Evolutionary conservation across 2,888 invertebrate species (phyloP).

Genomic region (Orchestes rusci): DNA sequence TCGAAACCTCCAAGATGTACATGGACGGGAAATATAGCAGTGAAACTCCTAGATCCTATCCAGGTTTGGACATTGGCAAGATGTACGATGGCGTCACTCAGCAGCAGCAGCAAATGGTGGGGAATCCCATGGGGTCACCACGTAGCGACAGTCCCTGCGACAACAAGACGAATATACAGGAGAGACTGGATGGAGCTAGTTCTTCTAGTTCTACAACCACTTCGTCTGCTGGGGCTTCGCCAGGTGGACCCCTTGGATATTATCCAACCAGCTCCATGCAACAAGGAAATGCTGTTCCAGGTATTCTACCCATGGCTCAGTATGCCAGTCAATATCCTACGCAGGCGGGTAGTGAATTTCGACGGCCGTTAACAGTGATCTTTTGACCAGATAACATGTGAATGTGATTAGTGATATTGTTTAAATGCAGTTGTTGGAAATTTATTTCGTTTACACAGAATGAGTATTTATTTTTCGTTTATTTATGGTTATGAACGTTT

Average conservation of each 20-base stretch:
- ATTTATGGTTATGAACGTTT: conserved; percentile 4
- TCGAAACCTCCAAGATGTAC: conserved; percentile 62
- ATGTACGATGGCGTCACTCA: conserved; percentile 48
- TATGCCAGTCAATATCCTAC: conserved; percentile 52
- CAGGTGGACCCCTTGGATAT: conserved; percentile 48
- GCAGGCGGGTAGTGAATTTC: conserved; percentile 59
- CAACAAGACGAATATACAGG: conserved; percentile 36
- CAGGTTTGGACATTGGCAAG: conserved; percentile 56
- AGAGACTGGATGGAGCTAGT: conserved; percentile 47
- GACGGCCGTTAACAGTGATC: conserved; percentile 70
- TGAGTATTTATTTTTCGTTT: not conserved
- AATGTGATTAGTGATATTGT: conserved; percentile 31
- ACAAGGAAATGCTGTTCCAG: conserved; percentile 45
- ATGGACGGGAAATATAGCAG: conserved; percentile 53
- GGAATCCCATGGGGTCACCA: conserved; percentile 15
- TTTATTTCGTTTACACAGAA: not conserved
- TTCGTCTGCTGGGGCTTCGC: conserved; percentile 60
- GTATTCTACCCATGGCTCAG: conserved; percentile 59
- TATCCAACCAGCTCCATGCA: conserved; percentile 49
- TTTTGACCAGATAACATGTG: conserved; percentile 61
- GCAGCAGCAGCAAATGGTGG: conserved; percentile 9
- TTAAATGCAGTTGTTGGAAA: conserved; percentile 17
- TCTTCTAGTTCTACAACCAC: conserved; percentile 51
- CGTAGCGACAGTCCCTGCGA: conserved; percentile 43
- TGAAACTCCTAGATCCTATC: conserved; percentile 44